phyloP scores from a whole-genome alignment of 2,797 vertebrate genomes.

The Amniataba percoides region DNA sequence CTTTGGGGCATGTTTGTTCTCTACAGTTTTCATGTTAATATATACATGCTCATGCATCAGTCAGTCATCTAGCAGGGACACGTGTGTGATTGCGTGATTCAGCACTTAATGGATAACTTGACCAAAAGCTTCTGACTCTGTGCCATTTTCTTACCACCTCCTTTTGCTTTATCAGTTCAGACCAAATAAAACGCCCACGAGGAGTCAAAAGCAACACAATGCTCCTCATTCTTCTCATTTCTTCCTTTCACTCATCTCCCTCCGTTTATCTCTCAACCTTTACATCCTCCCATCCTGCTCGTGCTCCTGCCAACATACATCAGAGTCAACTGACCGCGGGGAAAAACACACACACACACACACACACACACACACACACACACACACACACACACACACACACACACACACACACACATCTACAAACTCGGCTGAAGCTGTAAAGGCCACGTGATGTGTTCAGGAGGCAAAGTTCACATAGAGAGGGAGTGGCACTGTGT shows the following conservation, averaged over 20 bases:
- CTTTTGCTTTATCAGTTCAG: background rate
- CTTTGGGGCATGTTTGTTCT: too few species aligned
- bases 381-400: background rate
- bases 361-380: background rate
- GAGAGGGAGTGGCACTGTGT: conserved; percentile 57
- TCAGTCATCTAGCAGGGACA: background rate
- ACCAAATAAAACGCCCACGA: background rate
- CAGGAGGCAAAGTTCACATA: conserved; percentile 69
- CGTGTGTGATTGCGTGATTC: too few species aligned
- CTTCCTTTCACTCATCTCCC: conserved; percentile 19
- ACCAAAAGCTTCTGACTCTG: background rate
- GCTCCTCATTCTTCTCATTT: conserved; percentile 8
- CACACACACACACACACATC: background rate
- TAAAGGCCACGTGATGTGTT: conserved; percentile 17
- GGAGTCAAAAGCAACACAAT: background rate
- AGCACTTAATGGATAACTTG: background rate
- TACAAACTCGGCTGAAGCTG: conserved; percentile 17
- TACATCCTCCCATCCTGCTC: conserved; percentile 22
- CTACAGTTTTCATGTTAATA: too few species aligned
- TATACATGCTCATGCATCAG: background rate
- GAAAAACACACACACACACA: background rate
- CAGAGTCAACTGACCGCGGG: conserved; percentile 7
- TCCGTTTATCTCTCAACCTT: conserved; percentile 15
- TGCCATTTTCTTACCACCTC: background rate
- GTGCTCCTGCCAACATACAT: conserved; percentile 4